phyloP scores from a whole-genome alignment of 2,797 vertebrate genomes.

The Tokudaia muenninki region DNA sequence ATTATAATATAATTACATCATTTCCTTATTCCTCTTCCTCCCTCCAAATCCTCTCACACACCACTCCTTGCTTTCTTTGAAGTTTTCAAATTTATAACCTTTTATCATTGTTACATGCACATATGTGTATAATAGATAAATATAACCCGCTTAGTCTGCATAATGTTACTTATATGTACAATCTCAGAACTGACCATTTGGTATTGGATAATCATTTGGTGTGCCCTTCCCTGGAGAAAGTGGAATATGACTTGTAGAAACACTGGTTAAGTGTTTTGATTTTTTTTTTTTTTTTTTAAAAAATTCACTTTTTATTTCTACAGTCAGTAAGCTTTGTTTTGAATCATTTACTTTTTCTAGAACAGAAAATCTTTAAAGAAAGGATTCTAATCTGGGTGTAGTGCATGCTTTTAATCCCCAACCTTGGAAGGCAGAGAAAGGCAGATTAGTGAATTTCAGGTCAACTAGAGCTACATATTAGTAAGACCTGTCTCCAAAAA shows the following conservation, averaged over 20 bases:
- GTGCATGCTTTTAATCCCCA: not conserved
- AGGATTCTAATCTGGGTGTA: not conserved
- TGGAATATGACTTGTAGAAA: slow-evolving; percentile 16
- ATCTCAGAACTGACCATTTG: not conserved
- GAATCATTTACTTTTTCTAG: slow-evolving; percentile 33
- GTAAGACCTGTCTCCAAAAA: not conserved
- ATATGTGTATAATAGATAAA: not conserved
- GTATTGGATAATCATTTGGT: not conserved
- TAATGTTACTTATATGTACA: not conserved
- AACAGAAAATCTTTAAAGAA: slow-evolving; percentile 36
- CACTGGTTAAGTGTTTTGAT: slow-evolving; percentile 39
- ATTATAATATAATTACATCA: not conserved
- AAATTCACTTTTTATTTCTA: slow-evolving; percentile 51
- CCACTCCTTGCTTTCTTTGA: not conserved
- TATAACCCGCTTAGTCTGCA: not conserved
- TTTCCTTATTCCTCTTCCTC: not conserved
- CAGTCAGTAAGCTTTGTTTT: not conserved
- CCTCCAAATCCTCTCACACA: not conserved
- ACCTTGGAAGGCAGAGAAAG: not conserved
- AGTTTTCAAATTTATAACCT: not conserved
- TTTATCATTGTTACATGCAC: not conserved
- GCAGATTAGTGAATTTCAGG: not conserved
- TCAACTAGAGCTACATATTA: not conserved
- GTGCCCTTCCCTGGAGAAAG: not conserved
- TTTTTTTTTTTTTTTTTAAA: slow-evolving; percentile 59